Conservation (phyloP, 2,888 invertebrate species). For the Philereme vetulata region DNA sequence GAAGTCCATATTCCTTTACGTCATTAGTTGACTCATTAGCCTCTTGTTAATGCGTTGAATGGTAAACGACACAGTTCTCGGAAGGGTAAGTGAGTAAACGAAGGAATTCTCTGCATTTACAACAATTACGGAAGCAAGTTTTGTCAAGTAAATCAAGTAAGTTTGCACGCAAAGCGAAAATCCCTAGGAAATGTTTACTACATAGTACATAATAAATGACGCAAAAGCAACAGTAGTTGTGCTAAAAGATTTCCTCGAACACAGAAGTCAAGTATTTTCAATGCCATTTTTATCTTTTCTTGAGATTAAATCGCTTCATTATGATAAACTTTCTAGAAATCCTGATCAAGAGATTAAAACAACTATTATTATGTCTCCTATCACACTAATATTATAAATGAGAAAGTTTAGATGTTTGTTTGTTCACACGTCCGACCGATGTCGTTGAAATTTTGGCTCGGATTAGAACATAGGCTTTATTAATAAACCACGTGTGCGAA, state of each 20-base stretch:
- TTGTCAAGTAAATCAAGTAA: constrained; percentile 8
- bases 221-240: constrained; percentile 1
- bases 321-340: background rate
- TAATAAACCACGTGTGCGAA: no score
- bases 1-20: constrained; percentile 59
- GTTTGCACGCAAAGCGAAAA: background rate
- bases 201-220: constrained; percentile 1
- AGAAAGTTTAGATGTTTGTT: no score
- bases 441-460: no score
- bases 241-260: constrained; percentile 17
- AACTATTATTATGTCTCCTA: background rate
- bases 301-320: background rate
- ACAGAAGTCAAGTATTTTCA: constrained; percentile 7
- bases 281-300: constrained; percentile 3
- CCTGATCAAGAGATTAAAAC: background rate
- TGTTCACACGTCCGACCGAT: no score
- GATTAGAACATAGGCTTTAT: no score
- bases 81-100: constrained; percentile 56
- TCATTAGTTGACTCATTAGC: constrained; percentile 70
- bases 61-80: constrained; percentile 62
- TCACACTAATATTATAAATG: no score
- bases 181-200: constrained; percentile 3
- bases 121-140: constrained; percentile 19
- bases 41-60: constrained; percentile 56
- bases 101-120: constrained; percentile 22